phyloP scores from a whole-genome alignment of 2,113 vertebrate species.

The Enhydra lutris region DNA sequence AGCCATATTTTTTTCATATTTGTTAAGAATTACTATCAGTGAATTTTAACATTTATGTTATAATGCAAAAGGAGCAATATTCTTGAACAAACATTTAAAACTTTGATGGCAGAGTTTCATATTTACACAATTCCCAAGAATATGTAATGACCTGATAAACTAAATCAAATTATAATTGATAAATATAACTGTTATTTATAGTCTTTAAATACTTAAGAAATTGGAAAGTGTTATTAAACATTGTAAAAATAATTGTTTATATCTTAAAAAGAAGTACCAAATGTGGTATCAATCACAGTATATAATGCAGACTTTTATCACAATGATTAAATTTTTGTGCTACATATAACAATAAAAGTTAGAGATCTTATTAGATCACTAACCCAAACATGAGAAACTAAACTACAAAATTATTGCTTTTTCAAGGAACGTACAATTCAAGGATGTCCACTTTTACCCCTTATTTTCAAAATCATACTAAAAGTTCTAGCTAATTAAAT shows the following conservation, averaged over 20 bases:
- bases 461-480: neutral
- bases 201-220: neutral
- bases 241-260: neutral
- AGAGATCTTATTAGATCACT: neutral
- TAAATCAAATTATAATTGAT: neutral
- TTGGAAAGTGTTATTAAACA: neutral
- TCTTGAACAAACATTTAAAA: neutral
- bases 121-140: neutral
- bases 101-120: neutral
- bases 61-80: neutral
- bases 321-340: neutral
- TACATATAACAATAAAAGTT: neutral
- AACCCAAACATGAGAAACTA: neutral
- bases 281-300: neutral
- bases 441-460: neutral
- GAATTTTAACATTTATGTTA: neutral
- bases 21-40: neutral
- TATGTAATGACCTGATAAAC: neutral
- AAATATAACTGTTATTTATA: neutral
- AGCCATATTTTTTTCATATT: neutral
- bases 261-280: neutral
- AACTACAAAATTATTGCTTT: neutral
- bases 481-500: neutral
- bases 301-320: neutral
- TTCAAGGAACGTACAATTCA: neutral